Percentiles rank a stretch among this genome's conserved stretches.
Conservation (phyloP, 2,797 vertebrate genomes). For the Peromyscus attwateri region DNA sequence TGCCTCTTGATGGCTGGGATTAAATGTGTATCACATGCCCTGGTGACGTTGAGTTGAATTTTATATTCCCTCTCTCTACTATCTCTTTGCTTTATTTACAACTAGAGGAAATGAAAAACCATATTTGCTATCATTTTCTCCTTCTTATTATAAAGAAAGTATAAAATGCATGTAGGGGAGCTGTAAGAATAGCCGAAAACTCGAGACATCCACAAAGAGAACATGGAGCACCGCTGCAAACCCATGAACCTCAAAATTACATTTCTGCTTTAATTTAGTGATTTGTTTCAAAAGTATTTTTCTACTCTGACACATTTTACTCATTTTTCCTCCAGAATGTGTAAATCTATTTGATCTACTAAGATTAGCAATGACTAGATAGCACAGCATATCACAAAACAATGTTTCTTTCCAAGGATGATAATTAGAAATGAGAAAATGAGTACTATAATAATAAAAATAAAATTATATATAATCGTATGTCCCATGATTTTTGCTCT, state of each 20-base stretch:
- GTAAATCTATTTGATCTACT: constrained; percentile 9
- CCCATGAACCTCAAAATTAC: background rate
- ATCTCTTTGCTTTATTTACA: constrained; percentile 42
- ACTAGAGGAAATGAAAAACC: background rate
- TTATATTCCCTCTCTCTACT: background rate
- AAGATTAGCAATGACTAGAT: constrained; percentile 1
- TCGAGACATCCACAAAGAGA: background rate
- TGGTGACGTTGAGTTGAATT: background rate
- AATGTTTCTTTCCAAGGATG: background rate
- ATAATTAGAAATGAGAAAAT: background rate
- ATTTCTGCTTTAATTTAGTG: background rate
- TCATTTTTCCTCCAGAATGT: background rate
- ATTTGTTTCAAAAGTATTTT: background rate
- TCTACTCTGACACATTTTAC: background rate
- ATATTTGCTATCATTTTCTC: background rate
- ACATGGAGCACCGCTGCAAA: background rate
- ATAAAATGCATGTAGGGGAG: background rate
- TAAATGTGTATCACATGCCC: background rate
- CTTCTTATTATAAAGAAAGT: background rate
- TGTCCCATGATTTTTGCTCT: background rate
- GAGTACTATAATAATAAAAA: background rate
- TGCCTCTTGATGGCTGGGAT: background rate
- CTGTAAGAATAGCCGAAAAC: background rate
- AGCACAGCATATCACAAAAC: background rate
- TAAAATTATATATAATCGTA: background rate